Evolutionary conservation across 2,113 vertebrate genomes (phyloP), one percentile per base, ranked within the genome.

Genomic region (Blennius ocellaris): DNA sequence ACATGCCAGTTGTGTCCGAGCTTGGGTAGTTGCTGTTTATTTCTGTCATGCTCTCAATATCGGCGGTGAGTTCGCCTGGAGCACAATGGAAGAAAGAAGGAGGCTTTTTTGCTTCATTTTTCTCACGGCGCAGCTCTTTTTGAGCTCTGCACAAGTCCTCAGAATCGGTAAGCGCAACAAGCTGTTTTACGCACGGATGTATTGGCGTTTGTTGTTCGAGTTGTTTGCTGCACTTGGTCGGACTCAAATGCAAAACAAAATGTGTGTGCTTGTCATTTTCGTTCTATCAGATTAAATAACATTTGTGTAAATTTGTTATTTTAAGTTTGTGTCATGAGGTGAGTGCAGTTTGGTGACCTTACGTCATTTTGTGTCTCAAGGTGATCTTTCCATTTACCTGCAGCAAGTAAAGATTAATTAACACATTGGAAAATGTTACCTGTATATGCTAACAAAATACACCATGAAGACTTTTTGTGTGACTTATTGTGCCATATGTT

Each of bases 91-190:
- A 69, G 73, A 69, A 62, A 69, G 91, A 66, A 86, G 82, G 83
- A 83, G 85, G 51, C 88, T 96, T 80, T 69, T 94, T 36, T 80
- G 90, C 64, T 87, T 78, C 65, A 68, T 97, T 55, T 82, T 95
- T 69, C 6, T 95, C n/a, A 78, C 82, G 52, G 64, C 84, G 40
- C 89, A 88, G 84, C 78, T 96, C 63, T 87, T 92, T 14, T 87
- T 86, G 59, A 92, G 94, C 85, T 87, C 93, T 9, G 92, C 95
- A 61, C 97, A 97, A 90, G 96, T 97, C 64, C 95, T 98, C 73
- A 80, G 97, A 72, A 96, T 98, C 86, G 96, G 97, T 98, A 92
- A 95, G 96, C 93, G 90, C 83, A 73, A 60, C 85, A 86, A 68
- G 84, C 85, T 76, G 73, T 84, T 73, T 84, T 73, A 89, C 85